Evolutionary conservation across 2,113 vertebrate genomes (phyloP).

Genomic region (Serinus canaria): DNA sequence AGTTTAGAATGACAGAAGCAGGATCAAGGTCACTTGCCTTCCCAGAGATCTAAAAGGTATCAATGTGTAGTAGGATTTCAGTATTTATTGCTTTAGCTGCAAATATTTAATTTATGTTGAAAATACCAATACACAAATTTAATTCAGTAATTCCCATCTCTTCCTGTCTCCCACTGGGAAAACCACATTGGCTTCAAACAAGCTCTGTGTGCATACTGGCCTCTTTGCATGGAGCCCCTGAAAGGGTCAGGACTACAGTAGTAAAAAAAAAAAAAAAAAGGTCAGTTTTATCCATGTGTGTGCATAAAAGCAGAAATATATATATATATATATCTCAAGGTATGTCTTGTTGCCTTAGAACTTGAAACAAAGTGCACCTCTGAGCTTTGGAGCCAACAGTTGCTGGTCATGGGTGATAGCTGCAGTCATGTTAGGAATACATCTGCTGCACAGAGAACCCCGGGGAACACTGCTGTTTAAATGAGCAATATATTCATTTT

Average conservation of each 20-base stretch:
- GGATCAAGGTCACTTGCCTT: not conserved
- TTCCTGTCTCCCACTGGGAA: slow-evolving; percentile 45
- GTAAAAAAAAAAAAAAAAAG: not conserved
- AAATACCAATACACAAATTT: slow-evolving; percentile 48
- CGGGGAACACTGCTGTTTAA: not conserved
- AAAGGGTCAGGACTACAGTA: not conserved
- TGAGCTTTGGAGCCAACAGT: not conserved
- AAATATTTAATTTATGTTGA: slow-evolving; percentile 39
- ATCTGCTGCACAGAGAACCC: not conserved
- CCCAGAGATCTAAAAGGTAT: slow-evolving; percentile 23
- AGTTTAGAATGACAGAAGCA: not conserved
- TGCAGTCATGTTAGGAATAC: not conserved
- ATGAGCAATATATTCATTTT: not conserved
- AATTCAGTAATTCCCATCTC: slow-evolving; percentile 13
- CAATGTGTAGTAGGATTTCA: not conserved
- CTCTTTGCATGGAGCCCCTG: not conserved
- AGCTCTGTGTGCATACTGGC: not conserved
- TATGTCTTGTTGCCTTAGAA: not conserved
- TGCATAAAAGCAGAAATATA: not conserved
- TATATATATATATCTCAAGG: not conserved
- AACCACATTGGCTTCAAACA: slow-evolving; percentile 22
- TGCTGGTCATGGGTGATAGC: not conserved
- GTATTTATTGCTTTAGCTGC: slow-evolving; percentile 54
- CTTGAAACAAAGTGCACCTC: not conserved
- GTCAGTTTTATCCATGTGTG: not conserved